Conservation (phyloP, 2,113 vertebrate genomes). For the Probosciger aterrimus region DNA sequence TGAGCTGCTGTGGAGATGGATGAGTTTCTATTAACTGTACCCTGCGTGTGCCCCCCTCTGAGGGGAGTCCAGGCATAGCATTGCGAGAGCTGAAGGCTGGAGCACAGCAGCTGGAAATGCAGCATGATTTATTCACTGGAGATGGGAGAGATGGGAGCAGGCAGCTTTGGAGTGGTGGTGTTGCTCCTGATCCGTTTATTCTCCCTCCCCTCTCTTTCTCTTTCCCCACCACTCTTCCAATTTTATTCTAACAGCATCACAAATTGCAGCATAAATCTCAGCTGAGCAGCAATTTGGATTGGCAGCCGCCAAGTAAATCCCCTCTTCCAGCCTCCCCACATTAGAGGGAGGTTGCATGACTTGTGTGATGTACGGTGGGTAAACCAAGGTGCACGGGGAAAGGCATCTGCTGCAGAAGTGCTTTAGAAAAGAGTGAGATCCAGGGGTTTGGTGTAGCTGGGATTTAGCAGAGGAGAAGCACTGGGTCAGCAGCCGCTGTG, state of each 20-base stretch:
- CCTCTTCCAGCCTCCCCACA: background rate
- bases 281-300: background rate
- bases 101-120: background rate
- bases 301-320: background rate
- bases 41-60: rapidly evolving
- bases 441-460: background rate
- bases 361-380: background rate
- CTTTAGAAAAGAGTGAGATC: background rate
- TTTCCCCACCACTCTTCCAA: background rate
- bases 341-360: background rate
- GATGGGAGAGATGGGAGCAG: background rate
- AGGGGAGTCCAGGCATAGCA: background rate
- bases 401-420: background rate
- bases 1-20: background rate
- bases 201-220: background rate
- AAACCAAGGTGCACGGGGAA: background rate
- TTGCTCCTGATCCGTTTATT: background rate
- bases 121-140: background rate
- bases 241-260: constrained; percentile 20
- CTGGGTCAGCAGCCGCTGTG: background rate
- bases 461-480: background rate
- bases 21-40: background rate
- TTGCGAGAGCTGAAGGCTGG: background rate
- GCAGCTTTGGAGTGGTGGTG: background rate
- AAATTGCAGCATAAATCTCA: constrained; percentile 36